phyloP scores from a whole-genome alignment of 2,113 vertebrate genomes.

The Chionomys nivalis region DNA sequence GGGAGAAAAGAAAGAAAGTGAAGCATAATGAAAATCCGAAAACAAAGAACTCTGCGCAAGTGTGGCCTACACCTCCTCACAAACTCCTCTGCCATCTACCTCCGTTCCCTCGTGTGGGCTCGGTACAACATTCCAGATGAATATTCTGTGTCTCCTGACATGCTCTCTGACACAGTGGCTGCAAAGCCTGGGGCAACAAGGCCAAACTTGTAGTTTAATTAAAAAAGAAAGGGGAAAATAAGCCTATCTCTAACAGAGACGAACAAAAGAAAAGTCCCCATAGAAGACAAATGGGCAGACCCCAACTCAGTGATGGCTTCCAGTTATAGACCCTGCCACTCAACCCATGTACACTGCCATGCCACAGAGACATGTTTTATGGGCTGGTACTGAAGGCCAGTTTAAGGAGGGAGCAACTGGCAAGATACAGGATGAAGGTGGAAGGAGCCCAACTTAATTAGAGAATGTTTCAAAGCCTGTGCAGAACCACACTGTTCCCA shows the following conservation, averaged over 20 bases:
- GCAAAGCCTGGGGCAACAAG: not conserved
- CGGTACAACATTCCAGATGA: not conserved
- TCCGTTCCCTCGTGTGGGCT: not conserved
- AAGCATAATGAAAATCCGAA: not conserved
- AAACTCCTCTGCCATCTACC: not conserved
- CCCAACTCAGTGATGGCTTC: constrained; percentile 71
- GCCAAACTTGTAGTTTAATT: constrained; percentile 67
- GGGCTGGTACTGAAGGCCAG: constrained; percentile 35
- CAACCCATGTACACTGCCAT: constrained; percentile 53
- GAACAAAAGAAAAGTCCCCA: constrained; percentile 14
- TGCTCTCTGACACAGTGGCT: not conserved
- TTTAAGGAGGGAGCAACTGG: constrained; percentile 46
- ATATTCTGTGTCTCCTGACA: not conserved
- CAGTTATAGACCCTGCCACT: constrained; percentile 61
- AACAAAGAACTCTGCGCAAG: not conserved
- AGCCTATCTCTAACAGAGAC: not conserved
- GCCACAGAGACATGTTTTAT: constrained; percentile 51
- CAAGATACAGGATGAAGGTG: not conserved
- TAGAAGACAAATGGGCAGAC: constrained; percentile 4
- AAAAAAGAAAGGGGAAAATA: constrained; percentile 61
- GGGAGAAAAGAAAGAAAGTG: no score
- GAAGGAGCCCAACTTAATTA: constrained; percentile 61
- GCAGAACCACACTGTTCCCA: not conserved
- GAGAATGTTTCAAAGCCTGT: constrained; percentile 59
- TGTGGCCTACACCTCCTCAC: not conserved